Base-by-base conservation (phyloP, 2,888 invertebrate species). In the Idaea aversata region DNA sequence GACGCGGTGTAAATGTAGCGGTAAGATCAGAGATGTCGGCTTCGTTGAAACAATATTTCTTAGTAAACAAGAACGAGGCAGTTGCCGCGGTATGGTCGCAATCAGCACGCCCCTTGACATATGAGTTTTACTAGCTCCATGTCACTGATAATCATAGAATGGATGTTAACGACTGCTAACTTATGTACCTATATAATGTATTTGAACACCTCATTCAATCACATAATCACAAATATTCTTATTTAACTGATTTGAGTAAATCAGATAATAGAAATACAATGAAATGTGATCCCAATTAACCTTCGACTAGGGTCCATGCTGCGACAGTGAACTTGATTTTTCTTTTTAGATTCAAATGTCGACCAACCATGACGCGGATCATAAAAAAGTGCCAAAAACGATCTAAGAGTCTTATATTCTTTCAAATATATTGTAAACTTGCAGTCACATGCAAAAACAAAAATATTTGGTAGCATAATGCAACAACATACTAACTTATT, bases 21-120 rank as follows among this genome's bases (percentile, higher is more conserved):
- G 90, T 80, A 75, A 88, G 86, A 88, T 90, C 87, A 87, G 75
- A 82, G 81, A 77, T 78, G 85, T 81, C 87, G 87, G 88, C 85
- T 73, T 69, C 77, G 83, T 83, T 84, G 77, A 82, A 83, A 78
- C 79, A 72, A 74, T 72, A 76, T 75, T 82, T 77, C 76, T 81
- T 69, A 79, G 84, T 85, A 88, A 87, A 88, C 86, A 87, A 63
- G 76, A 68, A 68, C 72, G 73, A 76, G 75, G 77, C 78, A 72
- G 77, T 72, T 77, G 72, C 72, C 76, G 79, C 71, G 63, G 65
- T 78, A 79, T 62, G 61, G 38, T 78, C 82, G 81, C 83, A 87
- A 90, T 89, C 88, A 79, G 76, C 81, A 74, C 80, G 89, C 87
- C 89, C 90, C 84, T 82, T 90, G 90, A 90, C 90, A 84, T 79